Percentiles rank a stretch among this genome's conserved stretches.
phyloP scores from a whole-genome alignment of 2,113 vertebrate genomes.

The Delphinapterus leucas region DNA sequence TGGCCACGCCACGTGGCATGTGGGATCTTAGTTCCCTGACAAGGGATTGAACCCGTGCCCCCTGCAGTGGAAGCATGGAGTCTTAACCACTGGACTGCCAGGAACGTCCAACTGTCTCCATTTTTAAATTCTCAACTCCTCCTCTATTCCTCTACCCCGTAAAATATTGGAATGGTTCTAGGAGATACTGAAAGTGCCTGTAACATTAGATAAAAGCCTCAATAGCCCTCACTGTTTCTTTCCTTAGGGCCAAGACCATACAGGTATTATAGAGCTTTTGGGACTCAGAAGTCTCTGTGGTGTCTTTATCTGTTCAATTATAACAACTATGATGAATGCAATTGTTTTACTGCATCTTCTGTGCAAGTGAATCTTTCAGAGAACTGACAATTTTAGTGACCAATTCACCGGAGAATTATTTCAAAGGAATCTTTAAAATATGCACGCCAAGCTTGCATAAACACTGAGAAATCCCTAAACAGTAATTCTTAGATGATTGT shows the following conservation, averaged over 20 bases:
- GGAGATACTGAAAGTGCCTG: background rate
- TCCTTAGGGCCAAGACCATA: background rate
- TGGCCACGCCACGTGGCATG: rapidly evolving
- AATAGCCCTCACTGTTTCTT: background rate
- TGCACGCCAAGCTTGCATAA: constrained; percentile 21
- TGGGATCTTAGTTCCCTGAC: too few species aligned
- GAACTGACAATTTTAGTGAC: constrained; percentile 36
- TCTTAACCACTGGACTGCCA: too few species aligned
- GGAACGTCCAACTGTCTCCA: too few species aligned
- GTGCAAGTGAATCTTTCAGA: constrained; percentile 33
- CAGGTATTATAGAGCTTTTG: background rate
- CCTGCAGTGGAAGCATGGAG: too few species aligned
- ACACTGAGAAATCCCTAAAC: background rate
- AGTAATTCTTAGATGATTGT: constrained; percentile 23
- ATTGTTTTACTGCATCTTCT: constrained; percentile 39
- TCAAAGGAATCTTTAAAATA: constrained; percentile 44
- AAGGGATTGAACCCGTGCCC: rapidly evolving
- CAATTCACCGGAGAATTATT: constrained; percentile 57
- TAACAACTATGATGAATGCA: constrained; percentile 50
- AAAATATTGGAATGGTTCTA: background rate
- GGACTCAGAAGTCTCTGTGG: background rate
- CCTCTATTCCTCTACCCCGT: background rate
- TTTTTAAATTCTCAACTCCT: background rate
- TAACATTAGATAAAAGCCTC: background rate
- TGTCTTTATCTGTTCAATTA: constrained; percentile 66